A percentile compares a stretch with the other conserved stretches of the same genome.
Conservation (phyloP, 2,888 invertebrate species). For the Tetrapedia diversipes region DNA sequence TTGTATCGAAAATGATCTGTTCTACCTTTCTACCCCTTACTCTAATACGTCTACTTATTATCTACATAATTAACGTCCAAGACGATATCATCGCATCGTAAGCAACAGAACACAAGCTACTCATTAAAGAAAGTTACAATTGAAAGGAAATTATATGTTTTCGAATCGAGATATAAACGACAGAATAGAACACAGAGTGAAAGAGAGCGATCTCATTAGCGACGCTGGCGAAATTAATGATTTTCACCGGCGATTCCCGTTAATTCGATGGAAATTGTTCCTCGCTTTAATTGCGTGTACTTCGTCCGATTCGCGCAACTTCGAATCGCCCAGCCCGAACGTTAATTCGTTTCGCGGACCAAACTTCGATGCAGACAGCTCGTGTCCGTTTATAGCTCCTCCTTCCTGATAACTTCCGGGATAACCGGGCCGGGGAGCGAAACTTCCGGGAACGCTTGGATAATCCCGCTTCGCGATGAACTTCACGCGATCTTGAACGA, state of each 20-base stretch:
- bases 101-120: too few species aligned
- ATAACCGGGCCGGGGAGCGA: not conserved
- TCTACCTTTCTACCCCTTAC: too few species aligned
- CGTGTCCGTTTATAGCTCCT: too few species aligned
- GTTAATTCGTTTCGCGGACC: not conserved
- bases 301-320: not conserved
- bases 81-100: too few species aligned
- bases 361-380: too few species aligned
- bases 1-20: too few species aligned
- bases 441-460: not conserved
- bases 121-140: too few species aligned
- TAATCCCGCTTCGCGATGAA: not conserved
- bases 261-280: constrained; percentile 36
- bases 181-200: too few species aligned
- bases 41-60: too few species aligned
- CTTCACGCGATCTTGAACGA: not conserved
- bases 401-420: not conserved
- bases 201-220: constrained; percentile 39
- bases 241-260: constrained; percentile 21
- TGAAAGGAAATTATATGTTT: too few species aligned
- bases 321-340: not conserved
- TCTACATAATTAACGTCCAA: too few species aligned
- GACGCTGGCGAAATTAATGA: constrained; percentile 21
- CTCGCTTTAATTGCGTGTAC: constrained; percentile 29
- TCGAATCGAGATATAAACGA: not conserved